Conservation (phyloP, 2,113 vertebrate genomes). For the Bos indicus region DNA sequence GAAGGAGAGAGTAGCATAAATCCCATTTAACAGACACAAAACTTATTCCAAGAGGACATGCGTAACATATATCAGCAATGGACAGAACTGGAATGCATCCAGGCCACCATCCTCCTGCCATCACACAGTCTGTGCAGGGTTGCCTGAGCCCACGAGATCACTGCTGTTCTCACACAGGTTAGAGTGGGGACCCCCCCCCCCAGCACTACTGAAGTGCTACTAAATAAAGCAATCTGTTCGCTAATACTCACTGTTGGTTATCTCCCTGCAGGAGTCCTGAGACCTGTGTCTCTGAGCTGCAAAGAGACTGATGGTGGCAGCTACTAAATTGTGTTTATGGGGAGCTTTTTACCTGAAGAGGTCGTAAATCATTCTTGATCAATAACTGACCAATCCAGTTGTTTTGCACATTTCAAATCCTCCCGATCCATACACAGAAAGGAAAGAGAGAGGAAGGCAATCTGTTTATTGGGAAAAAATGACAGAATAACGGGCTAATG, state of each 20-base stretch:
- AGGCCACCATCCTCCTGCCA: background rate
- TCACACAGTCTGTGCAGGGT: no score
- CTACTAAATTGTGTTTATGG: conserved; percentile 72
- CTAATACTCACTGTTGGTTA: conserved; percentile 69
- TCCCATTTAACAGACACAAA: background rate
- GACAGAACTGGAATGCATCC: background rate
- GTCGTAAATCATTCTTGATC: conserved; percentile 76
- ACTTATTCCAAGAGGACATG: background rate
- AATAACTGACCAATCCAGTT: conserved; percentile 73
- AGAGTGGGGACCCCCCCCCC: background rate
- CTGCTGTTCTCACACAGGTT: background rate
- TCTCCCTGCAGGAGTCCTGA: conserved; percentile 59
- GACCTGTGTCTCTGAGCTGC: conserved; percentile 55
- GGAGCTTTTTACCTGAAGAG: conserved; percentile 68
- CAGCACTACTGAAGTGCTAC: background rate
- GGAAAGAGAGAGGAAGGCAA: conserved; percentile 18
- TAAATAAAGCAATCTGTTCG: conserved; percentile 1
- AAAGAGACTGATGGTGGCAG: conserved; percentile 10
- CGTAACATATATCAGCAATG: background rate
- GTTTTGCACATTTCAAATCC: conserved; percentile 54
- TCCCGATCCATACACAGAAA: conserved; percentile 36
- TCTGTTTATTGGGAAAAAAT: conserved; percentile 35
- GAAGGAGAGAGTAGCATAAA: background rate
- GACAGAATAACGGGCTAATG: conserved; percentile 26
- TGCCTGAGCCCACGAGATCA: accelerated